These are phyloP conservation scores for Lagocephalus sceleratus DNA, from an alignment of 2,797 vertebrate genomes.

Conservation along the genomic window DNA sequence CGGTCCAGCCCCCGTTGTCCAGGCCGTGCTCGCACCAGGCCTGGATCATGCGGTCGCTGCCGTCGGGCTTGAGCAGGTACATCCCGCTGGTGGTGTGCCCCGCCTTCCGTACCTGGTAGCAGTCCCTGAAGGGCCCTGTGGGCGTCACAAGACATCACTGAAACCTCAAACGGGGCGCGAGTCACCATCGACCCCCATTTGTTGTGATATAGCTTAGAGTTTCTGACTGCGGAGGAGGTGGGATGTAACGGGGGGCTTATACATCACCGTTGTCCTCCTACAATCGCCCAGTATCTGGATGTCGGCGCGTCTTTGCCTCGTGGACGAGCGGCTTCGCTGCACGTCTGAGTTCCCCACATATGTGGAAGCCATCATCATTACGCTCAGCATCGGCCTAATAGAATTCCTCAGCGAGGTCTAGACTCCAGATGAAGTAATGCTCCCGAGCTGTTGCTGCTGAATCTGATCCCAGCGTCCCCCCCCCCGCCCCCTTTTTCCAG, in stretches of 20 bases:
- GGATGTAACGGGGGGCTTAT: neutral
- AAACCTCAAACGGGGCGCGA: too few species aligned
- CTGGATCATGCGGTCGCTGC: slow-evolving; percentile 84
- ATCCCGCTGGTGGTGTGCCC: slow-evolving; percentile 90
- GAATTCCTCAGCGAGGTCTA: slow-evolving; percentile 17
- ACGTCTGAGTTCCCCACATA: slow-evolving; percentile 24
- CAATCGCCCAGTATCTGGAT: neutral
- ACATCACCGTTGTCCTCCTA: slow-evolving; percentile 1
- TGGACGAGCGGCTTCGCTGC: slow-evolving; percentile 14
- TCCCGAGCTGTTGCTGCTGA: slow-evolving; percentile 33
- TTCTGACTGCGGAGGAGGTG: too few species aligned
- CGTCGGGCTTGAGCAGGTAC: slow-evolving; percentile 89
- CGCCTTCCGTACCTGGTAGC: slow-evolving; percentile 87
- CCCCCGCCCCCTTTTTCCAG: slow-evolving; percentile 33
- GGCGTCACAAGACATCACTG: slow-evolving; percentile 10
- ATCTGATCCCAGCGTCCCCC: slow-evolving; percentile 25
- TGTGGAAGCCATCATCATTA: slow-evolving; percentile 57
- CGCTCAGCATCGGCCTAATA: slow-evolving; percentile 3
- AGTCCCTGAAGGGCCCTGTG: slow-evolving; percentile 93
- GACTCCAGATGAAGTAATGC: slow-evolving; percentile 17
- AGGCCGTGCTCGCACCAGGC: slow-evolving; percentile 95
- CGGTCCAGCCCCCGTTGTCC: slow-evolving; percentile 97
- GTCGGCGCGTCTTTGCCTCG: slow-evolving; percentile 1
- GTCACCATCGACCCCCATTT: too few species aligned
- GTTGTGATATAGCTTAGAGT: too few species aligned